Percentiles rank a stretch among this genome's conserved stretches.
Evolutionary conservation across 2,888 invertebrate species (phyloP).

Genomic region (Drosophila multiciliata): DNA sequence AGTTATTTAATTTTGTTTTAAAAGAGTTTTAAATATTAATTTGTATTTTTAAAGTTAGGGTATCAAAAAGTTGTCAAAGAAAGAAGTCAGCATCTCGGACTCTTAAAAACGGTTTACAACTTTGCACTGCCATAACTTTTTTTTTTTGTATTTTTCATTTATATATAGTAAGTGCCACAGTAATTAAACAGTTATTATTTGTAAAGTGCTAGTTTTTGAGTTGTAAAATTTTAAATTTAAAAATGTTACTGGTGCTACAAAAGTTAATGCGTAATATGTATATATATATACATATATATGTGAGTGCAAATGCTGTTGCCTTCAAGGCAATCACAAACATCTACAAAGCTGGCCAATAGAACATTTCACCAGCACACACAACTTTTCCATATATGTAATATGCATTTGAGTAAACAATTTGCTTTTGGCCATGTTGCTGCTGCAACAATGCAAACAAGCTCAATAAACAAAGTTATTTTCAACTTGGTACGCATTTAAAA

Average conservation of each 20-base stretch:
- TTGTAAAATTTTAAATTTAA: conserved; percentile 41
- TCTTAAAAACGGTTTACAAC: background rate
- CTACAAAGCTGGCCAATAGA: conserved; percentile 17
- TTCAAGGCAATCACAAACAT: conserved; percentile 21
- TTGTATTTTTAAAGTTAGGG: background rate
- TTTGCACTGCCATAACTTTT: background rate
- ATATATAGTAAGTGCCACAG: conserved; percentile 7
- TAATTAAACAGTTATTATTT: conserved; percentile 29
- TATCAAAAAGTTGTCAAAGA: background rate
- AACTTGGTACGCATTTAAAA: background rate
- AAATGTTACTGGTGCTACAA: conserved; percentile 27
- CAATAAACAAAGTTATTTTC: background rate
- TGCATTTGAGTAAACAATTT: conserved; percentile 27
- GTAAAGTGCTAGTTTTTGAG: conserved; percentile 24
- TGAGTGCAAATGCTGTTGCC: conserved; percentile 7
- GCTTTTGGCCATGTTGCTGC: background rate
- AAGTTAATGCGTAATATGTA: conserved; percentile 19
- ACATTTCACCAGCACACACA: conserved; percentile 7
- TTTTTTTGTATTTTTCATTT: conserved; percentile 6
- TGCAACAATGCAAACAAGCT: background rate
- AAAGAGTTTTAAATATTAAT: background rate
- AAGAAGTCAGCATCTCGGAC: background rate
- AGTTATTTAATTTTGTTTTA: background rate
- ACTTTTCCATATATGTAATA: conserved; percentile 2
- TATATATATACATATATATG: conserved; percentile 12